Evolutionary conservation across 2,888 invertebrate genomes (phyloP).

Genomic region (Erebia epiphron): DNA sequence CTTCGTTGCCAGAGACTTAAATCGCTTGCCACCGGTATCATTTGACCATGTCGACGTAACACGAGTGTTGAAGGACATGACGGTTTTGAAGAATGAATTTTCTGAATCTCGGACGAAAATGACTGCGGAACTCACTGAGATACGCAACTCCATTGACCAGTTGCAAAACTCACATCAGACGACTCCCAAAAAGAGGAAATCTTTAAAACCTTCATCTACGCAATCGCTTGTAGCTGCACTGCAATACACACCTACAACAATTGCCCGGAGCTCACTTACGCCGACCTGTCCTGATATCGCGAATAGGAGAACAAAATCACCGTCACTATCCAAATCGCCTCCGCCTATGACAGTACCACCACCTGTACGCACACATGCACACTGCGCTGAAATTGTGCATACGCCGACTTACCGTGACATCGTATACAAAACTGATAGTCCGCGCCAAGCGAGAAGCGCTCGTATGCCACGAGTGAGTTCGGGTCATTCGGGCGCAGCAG

Average conservation of each 20-base stretch:
- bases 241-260: too few species aligned
- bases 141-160: background rate
- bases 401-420: constrained; percentile 1
- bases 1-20: background rate
- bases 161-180: background rate
- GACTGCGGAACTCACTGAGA: background rate
- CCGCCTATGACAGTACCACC: constrained; percentile 1
- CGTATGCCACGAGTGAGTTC: background rate
- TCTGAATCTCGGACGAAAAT: background rate
- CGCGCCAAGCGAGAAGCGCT: background rate
- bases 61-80: background rate
- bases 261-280: too few species aligned
- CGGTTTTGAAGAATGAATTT: background rate
- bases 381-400: background rate
- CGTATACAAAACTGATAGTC: background rate
- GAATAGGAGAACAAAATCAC: too few species aligned
- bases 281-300: too few species aligned
- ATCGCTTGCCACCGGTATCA: background rate
- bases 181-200: background rate
- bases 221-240: too few species aligned
- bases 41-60: constrained; percentile 2
- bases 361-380: background rate
- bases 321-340: background rate
- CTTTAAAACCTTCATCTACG: too few species aligned
- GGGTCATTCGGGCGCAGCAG: background rate